phyloP scores from a whole-genome alignment of 92 coral and sea anemone genomes.

The Siderastrea radians region DNA sequence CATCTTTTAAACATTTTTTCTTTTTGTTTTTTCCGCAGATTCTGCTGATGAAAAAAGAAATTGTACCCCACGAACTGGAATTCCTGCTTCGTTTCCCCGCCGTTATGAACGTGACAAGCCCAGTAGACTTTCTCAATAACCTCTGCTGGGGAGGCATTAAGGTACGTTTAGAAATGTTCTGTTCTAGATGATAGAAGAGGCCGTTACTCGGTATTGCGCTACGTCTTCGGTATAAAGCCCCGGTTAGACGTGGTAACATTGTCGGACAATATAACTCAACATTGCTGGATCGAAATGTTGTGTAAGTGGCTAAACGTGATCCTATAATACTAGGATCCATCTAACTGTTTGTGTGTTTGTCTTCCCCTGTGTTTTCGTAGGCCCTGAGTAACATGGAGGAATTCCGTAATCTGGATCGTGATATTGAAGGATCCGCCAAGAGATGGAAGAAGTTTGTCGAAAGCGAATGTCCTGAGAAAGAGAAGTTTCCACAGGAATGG shows the following conservation, averaged over 20 bases:
- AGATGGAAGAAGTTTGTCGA: slow-evolving; percentile 99
- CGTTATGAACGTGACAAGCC: slow-evolving; percentile 95
- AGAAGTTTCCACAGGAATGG: slow-evolving; percentile 99
- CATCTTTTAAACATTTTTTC: not conserved
- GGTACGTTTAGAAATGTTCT: slow-evolving; percentile 40
- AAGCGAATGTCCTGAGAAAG: slow-evolving; percentile 99
- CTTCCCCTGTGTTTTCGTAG: slow-evolving; percentile 30
- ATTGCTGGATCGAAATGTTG: too few relatives aligned
- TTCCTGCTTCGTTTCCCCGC: slow-evolving; percentile 99
- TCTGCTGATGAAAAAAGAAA: slow-evolving; percentile 96
- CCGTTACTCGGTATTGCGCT: too few relatives aligned
- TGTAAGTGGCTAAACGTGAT: not conserved
- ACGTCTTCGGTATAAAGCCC: too few relatives aligned
- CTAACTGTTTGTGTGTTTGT: not conserved
- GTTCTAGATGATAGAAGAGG: not conserved
- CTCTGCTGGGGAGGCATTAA: slow-evolving; percentile 99
- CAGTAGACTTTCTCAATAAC: slow-evolving; percentile 96
- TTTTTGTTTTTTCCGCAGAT: slow-evolving; percentile 63
- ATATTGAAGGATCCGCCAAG: slow-evolving; percentile 99
- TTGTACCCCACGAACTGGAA: slow-evolving; percentile 93
- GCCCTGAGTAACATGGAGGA: slow-evolving; percentile 96
- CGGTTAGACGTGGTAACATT: too few relatives aligned
- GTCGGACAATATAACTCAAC: too few relatives aligned
- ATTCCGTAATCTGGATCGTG: slow-evolving; percentile 98
- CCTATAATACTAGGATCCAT: not conserved